These are phyloP conservation scores for Bruchidius siliquastri DNA, from an alignment of 2,888 invertebrate genomes.

Conservation along the genomic window DNA sequence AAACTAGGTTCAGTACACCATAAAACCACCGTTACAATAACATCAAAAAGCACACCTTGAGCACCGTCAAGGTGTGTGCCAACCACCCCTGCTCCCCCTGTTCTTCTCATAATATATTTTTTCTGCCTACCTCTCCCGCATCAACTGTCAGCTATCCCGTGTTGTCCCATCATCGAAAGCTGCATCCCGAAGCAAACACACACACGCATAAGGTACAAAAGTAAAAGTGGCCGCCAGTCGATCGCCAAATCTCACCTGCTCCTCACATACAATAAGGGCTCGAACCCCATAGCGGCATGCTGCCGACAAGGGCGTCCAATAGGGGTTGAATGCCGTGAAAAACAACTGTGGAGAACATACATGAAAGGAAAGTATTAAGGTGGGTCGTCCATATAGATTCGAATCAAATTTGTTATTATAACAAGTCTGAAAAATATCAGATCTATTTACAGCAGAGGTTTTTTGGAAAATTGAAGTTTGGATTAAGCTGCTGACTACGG, in stretches of 20 bases:
- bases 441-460: too few relatives aligned
- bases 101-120: not conserved
- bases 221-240: conserved; percentile 20
- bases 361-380: too few relatives aligned
- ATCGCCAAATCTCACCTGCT: conserved; percentile 38
- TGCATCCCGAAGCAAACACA: conserved; percentile 9
- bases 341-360: too few relatives aligned
- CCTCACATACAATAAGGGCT: conserved; percentile 8
- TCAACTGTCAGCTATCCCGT: not conserved
- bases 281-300: not conserved
- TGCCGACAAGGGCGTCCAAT: not conserved
- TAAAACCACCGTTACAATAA: not conserved
- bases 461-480: too few relatives aligned
- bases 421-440: too few relatives aligned
- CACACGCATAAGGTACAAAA: not conserved
- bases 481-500: too few relatives aligned
- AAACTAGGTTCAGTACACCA: too few relatives aligned
- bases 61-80: not conserved
- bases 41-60: not conserved
- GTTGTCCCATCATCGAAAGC: conserved; percentile 20
- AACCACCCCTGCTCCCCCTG: not conserved
- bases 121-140: not conserved
- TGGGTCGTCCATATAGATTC: too few relatives aligned
- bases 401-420: too few relatives aligned
- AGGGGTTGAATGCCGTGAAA: not conserved